These are phyloP conservation scores for Melanotaenia pygmaea DNA, from an alignment of 2,797 vertebrate genomes.

Conservation along the genomic window DNA sequence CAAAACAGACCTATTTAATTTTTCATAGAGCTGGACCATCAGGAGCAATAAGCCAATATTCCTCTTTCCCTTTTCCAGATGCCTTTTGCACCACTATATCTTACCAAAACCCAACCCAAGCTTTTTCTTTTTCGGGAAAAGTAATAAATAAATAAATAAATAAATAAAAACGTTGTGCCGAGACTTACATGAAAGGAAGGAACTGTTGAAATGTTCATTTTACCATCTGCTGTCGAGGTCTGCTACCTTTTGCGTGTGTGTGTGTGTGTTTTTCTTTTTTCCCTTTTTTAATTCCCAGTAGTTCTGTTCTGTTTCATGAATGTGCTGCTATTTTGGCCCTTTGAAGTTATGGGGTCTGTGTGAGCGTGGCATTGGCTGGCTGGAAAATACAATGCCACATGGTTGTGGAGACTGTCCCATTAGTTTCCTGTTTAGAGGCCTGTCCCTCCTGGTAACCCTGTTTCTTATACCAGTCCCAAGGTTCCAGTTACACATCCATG, in stretches of 20 bases:
- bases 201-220: constrained; percentile 99
- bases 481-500: constrained; percentile 66
- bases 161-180: constrained; percentile 85
- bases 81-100: constrained; percentile 93
- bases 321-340: constrained; percentile 94
- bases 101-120: constrained; percentile 88
- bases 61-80: constrained; percentile 97
- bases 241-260: constrained; percentile 88
- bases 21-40: constrained; percentile 95
- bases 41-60: constrained; percentile 98
- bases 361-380: constrained; percentile 86
- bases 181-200: constrained; percentile 96
- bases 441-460: constrained; percentile 61
- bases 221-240: constrained; percentile 97
- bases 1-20: constrained; percentile 98
- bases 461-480: constrained; percentile 65
- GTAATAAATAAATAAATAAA: constrained; percentile 61
- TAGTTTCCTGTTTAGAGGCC: constrained; percentile 74
- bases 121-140: constrained; percentile 36
- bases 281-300: constrained; percentile 91
- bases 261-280: constrained; percentile 36
- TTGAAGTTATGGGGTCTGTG: constrained; percentile 89
- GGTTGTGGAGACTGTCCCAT: constrained; percentile 72
- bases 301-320: constrained; percentile 97
- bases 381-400: constrained; percentile 87